Evolutionary conservation across 2,113 vertebrate genomes (phyloP).

Genomic region (Hippocampus guttulatus): DNA sequence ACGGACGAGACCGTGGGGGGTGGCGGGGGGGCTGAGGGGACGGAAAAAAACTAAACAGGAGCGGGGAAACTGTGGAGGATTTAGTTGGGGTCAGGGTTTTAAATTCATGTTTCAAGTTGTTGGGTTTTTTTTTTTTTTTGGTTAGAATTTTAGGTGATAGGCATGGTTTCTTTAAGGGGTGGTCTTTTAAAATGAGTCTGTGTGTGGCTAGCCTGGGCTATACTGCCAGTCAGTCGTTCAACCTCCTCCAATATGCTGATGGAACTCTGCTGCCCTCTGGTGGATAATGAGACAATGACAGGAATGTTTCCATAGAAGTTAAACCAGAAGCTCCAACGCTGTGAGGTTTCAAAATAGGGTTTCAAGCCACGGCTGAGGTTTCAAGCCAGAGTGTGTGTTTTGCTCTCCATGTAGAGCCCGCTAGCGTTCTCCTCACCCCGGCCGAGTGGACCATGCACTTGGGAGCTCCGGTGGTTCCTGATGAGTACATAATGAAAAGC

Average conservation of each 20-base stretch:
- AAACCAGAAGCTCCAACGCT: neutral
- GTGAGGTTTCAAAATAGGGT: neutral
- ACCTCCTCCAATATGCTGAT: neutral
- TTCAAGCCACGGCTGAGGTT: neutral
- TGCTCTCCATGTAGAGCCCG: neutral
- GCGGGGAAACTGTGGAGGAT: too few species aligned
- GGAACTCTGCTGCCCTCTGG: slow-evolving; percentile 65
- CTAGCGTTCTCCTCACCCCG: slow-evolving; percentile 75
- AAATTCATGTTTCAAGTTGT: neutral
- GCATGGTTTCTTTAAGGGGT: too few species aligned
- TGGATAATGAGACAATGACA: slow-evolving; percentile 19
- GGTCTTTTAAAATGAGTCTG: neutral
- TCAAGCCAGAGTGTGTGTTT: neutral
- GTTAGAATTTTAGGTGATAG: too few species aligned
- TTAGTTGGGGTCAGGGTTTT: neutral
- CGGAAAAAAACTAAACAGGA: neutral
- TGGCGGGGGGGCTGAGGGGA: neutral
- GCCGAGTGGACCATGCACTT: slow-evolving; percentile 98
- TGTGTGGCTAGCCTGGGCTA: neutral
- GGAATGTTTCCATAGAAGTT: neutral
- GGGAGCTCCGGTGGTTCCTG: slow-evolving; percentile 92
- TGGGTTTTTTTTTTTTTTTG: too few species aligned
- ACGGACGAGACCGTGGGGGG: neutral
- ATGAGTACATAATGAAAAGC: slow-evolving; percentile 94
- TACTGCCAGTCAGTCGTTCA: slow-evolving; percentile 5